Evolutionary conservation across 2,113 vertebrate species (phyloP), one percentile per base, ranked within the genome.

Genomic region (Poeciliopsis prolifica): DNA sequence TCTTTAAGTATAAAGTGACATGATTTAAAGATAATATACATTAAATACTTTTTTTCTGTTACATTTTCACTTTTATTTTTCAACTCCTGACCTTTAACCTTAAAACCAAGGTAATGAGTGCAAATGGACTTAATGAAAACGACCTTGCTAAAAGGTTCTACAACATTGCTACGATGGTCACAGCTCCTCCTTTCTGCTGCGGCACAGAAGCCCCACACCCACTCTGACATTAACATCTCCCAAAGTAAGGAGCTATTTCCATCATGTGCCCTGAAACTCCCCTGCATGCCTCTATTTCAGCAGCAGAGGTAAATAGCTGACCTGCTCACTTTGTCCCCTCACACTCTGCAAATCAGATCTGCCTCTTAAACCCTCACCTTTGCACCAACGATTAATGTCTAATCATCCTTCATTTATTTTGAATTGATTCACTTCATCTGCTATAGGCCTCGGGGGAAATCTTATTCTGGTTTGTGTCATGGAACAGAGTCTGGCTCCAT

Each of bases 211-310:
- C 74, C 15, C 12, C 0, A 48, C 44, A 58, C 40, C 65, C 35
- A 40, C 17, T 8, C 65, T 68, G 80, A 63, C 72, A 83, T 87
- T 84, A 88, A 88, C 89, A 83, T 89, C 87, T 84, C 79, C 75
- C 75, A 82, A 88, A 88, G 84, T 82, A 89, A 80, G 78, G 70
- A 37, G 68, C 79, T 87, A 85, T 92, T 87, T 81, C 77, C 67
- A 80, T 81, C 85, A 88, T 87, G 82, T 81, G 22, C 74, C 78
- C 65, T 33, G 69, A 77, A 73, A 79, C 85, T 81, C 79, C 70
- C 64, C 40, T 87, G 77, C 81, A 82, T 81, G 72, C 58, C 74
- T 76, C 42, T 54, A 77, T 63, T 78, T 69, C 75, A 84, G 78
- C 65, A 82, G 67, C 69, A 30, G 82, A 87, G 71, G 40, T 65